phyloP scores from a whole-genome alignment of 2,113 vertebrate species.

The human region DNA sequence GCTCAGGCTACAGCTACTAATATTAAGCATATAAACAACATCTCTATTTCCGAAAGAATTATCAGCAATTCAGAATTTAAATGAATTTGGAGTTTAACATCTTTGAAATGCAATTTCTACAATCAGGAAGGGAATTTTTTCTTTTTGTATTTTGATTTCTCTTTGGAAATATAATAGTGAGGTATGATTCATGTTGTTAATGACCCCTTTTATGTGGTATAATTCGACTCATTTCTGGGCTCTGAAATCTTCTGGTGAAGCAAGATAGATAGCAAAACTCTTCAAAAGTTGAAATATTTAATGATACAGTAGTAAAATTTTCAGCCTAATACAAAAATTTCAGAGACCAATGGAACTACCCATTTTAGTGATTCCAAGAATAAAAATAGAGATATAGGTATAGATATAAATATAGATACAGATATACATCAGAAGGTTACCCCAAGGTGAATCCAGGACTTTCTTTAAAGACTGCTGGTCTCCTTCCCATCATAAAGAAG shows the following conservation, averaged over 20 bases:
- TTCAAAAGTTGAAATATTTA: background rate
- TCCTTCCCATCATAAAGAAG: background rate
- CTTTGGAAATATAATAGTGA: background rate
- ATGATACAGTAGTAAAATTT: background rate
- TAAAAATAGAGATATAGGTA: background rate
- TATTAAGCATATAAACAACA: background rate
- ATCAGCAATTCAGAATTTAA: background rate
- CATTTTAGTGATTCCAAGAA: background rate
- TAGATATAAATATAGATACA: background rate
- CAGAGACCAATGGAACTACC: background rate
- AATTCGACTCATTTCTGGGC: background rate
- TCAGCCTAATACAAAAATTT: background rate
- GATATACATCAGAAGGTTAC: background rate
- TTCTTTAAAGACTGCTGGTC: background rate
- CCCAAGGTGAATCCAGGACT: background rate
- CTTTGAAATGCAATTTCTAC: conserved; percentile 6
- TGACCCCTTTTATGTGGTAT: background rate
- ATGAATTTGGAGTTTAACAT: background rate
- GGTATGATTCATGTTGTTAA: background rate
- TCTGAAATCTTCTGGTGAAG: background rate
- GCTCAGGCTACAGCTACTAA: background rate
- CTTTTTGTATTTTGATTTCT: background rate
- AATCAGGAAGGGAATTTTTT: background rate
- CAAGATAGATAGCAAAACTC: background rate
- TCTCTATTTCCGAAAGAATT: background rate